Base-by-base conservation (phyloP, 2,113 vertebrate genomes). In the Tachysurus vachellii region DNA sequence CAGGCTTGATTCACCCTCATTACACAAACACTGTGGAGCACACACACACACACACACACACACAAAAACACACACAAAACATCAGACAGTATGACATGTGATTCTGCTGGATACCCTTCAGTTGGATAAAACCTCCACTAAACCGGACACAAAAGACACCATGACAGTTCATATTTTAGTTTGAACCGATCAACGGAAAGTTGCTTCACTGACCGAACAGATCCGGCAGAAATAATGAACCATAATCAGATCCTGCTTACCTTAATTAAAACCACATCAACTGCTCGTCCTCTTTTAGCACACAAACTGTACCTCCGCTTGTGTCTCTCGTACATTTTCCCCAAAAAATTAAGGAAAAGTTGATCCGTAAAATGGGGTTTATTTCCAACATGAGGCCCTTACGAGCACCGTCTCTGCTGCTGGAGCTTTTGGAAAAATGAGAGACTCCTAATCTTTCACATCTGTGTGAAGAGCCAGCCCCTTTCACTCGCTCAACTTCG, bases 241-340 rank as follows among this genome's bases (percentile, higher is more conserved):
- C 28, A 76, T 73, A 66, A 62, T 5, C 53, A 17, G 28, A 31
- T 64, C 56, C 75, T 83, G 54, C 96, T 91, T 97, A 99, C 98
- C 98, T 99, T 99, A 81, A 99, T 94, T 90, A 99, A 91, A 88
- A 99, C 97, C 93, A 99, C 98, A 86, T 99, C 97, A 90, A 97
- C 95, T 31, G 95, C 93, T 91, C 96, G 95, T 93, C 97, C 96
- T 88, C 96, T 97, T 92, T 96, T 98, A 93, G 97, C 96, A 61
- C 97, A 97, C 61, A 99, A 92, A 91, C 97, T 99, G 92, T 99
- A 99, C 85, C 97, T 96, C 94, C 97, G 93, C 94, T 96, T 99
- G 93, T 99, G 95, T 87, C 98, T 95, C n/a, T 99, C 98, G 10
- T 99, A 99, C 98, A 99, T 99, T 88, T 93, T 96, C 93, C 91